Base-by-base conservation (phyloP, 1,140 invertebrate species). In the Drosophila takahashii region DNA sequence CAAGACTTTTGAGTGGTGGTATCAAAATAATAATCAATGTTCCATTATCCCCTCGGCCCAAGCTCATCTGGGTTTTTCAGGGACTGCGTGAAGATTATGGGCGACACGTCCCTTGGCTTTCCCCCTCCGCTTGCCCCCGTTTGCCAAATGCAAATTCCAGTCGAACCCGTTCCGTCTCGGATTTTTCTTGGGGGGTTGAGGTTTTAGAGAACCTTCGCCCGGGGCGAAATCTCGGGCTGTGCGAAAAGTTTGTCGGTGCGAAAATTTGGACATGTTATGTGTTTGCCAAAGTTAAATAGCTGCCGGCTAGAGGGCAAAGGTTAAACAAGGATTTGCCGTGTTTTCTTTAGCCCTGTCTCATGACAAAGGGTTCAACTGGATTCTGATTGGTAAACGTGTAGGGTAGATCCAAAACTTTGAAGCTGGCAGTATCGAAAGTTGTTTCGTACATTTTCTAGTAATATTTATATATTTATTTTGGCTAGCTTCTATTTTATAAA, bases 11-110 rank as follows among this genome's bases (percentile, higher is more conserved):
- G 83, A 87, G 83, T 87, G 83, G 83, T 79, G 83, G 84, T 87
- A 87, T 87, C 83, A 87, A 87, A 87, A 87, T 87, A 87, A 87
- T 87, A 87, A 87, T 87, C 83, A 87, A 87, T 89, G 75, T 83
- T 69, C 76, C 83, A 87, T 87, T 87, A 89, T 89, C 79, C 84
- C 78, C 86, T 76, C 53, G 71, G 69, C 61, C 53, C 47, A 67
- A 57, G 66, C 57, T 70, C 22, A 15, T 39, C 11, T 13, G 11
- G 16, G 56, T 57, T 69, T 18, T 47, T 44, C 22, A 57, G 45
- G 64, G 79, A 48, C 79, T 83, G 83, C 84, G 83, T 87, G 83
- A 87, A 89, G 83, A 87, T 87, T 87, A 87, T 83, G 54, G 66
- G 83, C 83, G 72, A 87, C 83, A 87, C 83, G 81, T 79, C 57